Percentiles rank a stretch among this genome's conserved stretches.
phyloP scores from a whole-genome alignment of 2,797 vertebrate genomes.

The Eospalax fontanierii region DNA sequence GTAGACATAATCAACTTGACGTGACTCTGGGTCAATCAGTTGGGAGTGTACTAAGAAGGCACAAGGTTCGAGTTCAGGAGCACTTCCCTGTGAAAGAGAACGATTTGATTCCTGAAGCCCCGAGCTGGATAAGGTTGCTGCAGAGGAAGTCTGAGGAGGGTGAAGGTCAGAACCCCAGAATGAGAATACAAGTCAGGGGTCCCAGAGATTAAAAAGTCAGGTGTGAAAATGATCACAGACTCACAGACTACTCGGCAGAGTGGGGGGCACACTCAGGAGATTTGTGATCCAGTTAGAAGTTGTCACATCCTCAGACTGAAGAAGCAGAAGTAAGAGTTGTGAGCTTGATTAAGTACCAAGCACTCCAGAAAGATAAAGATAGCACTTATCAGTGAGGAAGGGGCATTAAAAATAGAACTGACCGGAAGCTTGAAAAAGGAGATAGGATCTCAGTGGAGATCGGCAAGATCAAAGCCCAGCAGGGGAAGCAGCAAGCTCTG shows the following conservation, averaged over 20 bases:
- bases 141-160: too few species aligned
- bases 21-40: not conserved
- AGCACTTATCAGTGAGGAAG: not conserved
- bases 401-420: not conserved
- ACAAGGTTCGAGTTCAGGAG: not conserved
- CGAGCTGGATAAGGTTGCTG: not conserved
- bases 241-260: not conserved
- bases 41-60: conserved; percentile 11
- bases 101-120: not conserved
- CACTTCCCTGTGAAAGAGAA: not conserved
- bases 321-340: not conserved
- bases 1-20: not conserved
- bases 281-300: not conserved
- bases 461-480: not conserved
- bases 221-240: not conserved
- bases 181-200: not conserved
- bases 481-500: not conserved
- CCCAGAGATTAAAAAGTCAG: conserved; percentile 28
- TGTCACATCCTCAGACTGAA: not conserved
- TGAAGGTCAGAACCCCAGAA: not conserved
- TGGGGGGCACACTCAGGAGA: not conserved
- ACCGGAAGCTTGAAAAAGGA: conserved; percentile 8
- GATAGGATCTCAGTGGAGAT: too few species aligned
- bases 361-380: not conserved
- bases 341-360: not conserved